phyloP scores from a whole-genome alignment of 2,113 vertebrate genomes.

The Pterophyllum scalare region DNA sequence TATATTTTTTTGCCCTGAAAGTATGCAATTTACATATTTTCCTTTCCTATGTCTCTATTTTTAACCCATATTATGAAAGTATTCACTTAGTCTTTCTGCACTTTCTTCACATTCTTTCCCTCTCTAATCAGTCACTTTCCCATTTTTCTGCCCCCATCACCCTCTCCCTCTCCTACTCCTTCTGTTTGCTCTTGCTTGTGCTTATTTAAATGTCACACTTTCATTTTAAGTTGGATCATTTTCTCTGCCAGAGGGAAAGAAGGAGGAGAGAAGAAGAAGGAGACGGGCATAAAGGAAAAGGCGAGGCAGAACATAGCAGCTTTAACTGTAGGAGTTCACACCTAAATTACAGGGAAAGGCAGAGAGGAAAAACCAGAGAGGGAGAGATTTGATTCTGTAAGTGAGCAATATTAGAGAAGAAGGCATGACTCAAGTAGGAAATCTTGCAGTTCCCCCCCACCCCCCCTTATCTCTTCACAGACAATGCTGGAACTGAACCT shows the following conservation, averaged over 20 bases:
- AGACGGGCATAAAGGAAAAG: conserved; percentile 26
- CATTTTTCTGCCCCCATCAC: conserved; percentile 3
- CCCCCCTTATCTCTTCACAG: conserved; percentile 41
- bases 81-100: conserved; percentile 1
- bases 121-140: conserved; percentile 11
- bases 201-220: conserved; percentile 65
- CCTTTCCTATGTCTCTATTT: neutral
- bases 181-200: conserved; percentile 26
- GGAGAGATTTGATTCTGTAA: conserved; percentile 35
- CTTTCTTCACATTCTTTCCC: neutral
- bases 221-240: conserved; percentile 58
- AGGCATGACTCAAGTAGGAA: conserved; percentile 27
- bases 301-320: conserved; percentile 36
- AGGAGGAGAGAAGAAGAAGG: conserved; percentile 12
- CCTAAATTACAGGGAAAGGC: conserved; percentile 46
- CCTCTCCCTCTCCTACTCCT: conserved; percentile 17
- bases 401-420: conserved; percentile 44
- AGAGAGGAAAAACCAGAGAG: conserved; percentile 17
- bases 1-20: neutral
- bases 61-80: neutral
- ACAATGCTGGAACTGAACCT: conserved; percentile 19
- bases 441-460: neutral
- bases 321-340: conserved; percentile 57
- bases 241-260: conserved; percentile 44
- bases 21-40: neutral